Conservation (phyloP, 2,113 vertebrate genomes). For the Gymnorhina tibicen region DNA sequence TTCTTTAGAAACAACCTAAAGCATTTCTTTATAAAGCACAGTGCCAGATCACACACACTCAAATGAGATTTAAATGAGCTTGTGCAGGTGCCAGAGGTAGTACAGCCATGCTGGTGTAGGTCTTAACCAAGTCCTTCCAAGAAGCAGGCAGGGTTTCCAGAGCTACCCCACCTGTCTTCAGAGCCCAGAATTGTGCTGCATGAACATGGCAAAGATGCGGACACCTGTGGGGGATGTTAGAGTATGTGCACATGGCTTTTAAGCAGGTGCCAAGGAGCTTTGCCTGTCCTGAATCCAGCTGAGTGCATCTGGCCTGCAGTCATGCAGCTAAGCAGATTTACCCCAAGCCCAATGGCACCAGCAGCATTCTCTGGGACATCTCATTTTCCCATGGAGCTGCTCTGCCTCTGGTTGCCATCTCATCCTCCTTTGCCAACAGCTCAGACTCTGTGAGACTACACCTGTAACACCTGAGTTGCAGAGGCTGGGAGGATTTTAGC, state of each 20-base stretch:
- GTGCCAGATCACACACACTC: not conserved
- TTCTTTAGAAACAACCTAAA: not conserved
- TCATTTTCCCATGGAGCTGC: rapidly evolving
- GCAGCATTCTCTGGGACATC: not conserved
- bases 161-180: not conserved
- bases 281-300: not conserved
- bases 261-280: not conserved
- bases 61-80: not conserved
- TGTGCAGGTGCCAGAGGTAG: not conserved
- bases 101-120: not conserved
- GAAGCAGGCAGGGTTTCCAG: not conserved
- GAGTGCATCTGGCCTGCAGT: not conserved
- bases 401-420: not conserved
- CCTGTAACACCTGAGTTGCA: not conserved
- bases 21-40: not conserved
- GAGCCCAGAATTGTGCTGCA: not conserved
- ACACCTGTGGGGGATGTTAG: not conserved
- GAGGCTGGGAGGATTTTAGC: not conserved
- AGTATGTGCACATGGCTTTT: not conserved
- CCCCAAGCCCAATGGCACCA: not conserved
- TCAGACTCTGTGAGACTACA: not conserved
- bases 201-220: not conserved
- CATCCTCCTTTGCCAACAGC: not conserved
- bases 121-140: not conserved
- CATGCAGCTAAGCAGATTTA: not conserved